A percentile compares a stretch with the other conserved stretches of the same genome.
Conservation (phyloP, 2,888 invertebrate species). For the Mythimna impura region DNA sequence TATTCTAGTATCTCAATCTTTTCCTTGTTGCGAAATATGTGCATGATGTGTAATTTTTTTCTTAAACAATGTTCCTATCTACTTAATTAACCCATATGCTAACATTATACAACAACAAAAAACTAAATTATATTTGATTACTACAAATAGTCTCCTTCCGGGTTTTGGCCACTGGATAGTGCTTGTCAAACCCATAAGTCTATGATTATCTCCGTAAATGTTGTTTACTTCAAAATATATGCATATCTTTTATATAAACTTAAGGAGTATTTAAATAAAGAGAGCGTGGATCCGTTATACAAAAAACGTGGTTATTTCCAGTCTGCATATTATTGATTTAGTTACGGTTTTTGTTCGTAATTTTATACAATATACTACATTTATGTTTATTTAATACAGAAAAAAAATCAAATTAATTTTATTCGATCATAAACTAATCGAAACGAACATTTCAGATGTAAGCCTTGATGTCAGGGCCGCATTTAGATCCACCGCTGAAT, state of each 20-base stretch:
- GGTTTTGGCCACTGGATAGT: not conserved
- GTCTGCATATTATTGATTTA: not conserved
- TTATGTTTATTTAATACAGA: constrained; percentile 17
- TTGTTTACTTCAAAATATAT: not conserved
- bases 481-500: constrained; percentile 61
- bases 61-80: not conserved
- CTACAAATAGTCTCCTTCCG: too few species aligned
- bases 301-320: not conserved
- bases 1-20: constrained; percentile 1
- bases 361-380: not conserved
- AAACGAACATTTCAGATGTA: constrained; percentile 67
- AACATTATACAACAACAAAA: not conserved
- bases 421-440: constrained; percentile 36
- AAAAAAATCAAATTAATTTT: not conserved
- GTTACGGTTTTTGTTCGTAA: not conserved
- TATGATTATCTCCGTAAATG: not conserved
- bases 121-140: not conserved
- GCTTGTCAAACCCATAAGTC: constrained; percentile 2
- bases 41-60: constrained; percentile 4
- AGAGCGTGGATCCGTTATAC: constrained; percentile 6
- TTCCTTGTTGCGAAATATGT: constrained; percentile 1
- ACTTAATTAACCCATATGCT: not conserved
- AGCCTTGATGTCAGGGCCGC: constrained; percentile 63
- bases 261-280: constrained; percentile 6
- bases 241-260: not conserved